Evolutionary conservation across 2,888 invertebrate genomes (phyloP), one percentile per base, ranked within the genome.

Genomic region (Latrodectus elegans): DNA sequence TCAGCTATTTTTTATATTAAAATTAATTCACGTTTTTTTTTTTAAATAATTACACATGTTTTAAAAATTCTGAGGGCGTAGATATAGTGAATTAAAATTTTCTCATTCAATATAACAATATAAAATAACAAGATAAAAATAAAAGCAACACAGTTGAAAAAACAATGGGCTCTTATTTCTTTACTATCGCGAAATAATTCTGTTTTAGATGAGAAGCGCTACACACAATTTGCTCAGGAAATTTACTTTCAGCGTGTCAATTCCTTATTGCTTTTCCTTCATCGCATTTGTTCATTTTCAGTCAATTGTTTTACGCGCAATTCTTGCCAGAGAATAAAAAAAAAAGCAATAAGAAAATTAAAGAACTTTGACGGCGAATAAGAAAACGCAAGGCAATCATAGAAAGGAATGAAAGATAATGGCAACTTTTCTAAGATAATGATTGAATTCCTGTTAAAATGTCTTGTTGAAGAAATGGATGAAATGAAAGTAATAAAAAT

Each of bases 381-480:
- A 15, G 60, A 60, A 11, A 60, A 60, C 60, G 60, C n/a, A 15
- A 60, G 60, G 4, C 60, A 60, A n/a, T n/a, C 60, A 60, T 12
- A 60, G n/a, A 60, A 12, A n/a, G 10, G 14, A n/a, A n/a, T 15
- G 60, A 60, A 53, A 3, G 15, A 55, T 68, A 74, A 74, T 67
- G 74, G 51, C 68, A 67, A 68, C 38, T 38, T 38, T 38, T 74
- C 74, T 65, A n/a, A 68, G 67, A 68, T 82, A 82, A 82, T 74
- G 82, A 82, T 74, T 82, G 82, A 67, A 55, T 38, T 38, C 74
- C 52, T 55, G 74, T 75, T 68, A 73, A 74, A 82, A 82, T 14
- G 67, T 64, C 51, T 73, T 52, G 53, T 82, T 65, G 64, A 72
- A 72, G 64, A 64, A 17, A 49, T 75, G 38, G 51, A 70, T 70